These are phyloP conservation scores for Passer domesticus DNA, from an alignment of 2,113 vertebrate species.

Conservation along the genomic window DNA sequence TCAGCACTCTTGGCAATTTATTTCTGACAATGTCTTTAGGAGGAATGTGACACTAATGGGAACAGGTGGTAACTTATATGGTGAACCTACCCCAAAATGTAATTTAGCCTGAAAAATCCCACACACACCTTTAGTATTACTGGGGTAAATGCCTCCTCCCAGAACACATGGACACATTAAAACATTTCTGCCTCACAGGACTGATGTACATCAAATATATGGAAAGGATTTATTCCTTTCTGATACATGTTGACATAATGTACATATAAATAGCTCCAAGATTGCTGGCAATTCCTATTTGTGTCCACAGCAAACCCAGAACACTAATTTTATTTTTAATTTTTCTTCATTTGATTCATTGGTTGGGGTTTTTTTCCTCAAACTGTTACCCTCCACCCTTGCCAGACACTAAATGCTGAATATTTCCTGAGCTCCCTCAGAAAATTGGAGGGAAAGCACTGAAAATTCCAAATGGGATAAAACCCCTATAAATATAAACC, in stretches of 20 bases:
- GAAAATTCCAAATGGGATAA: background rate
- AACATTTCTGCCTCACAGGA: background rate
- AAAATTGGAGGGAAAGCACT: background rate
- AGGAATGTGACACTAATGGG: background rate
- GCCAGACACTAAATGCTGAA: background rate
- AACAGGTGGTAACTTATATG: background rate
- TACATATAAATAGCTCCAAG: background rate
- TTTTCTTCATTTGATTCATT: background rate
- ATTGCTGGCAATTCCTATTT: background rate
- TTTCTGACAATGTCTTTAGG: background rate
- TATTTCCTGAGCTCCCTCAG: background rate
- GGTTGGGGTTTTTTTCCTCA: background rate
- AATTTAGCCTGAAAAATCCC: background rate
- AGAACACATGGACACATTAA: background rate
- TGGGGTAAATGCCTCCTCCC: background rate
- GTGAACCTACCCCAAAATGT: background rate
- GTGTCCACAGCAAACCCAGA: background rate
- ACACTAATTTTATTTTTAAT: background rate
- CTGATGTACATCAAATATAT: background rate
- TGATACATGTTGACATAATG: background rate
- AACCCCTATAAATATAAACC: background rate
- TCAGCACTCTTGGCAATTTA: background rate
- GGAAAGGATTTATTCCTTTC: background rate
- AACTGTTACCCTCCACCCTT: background rate
- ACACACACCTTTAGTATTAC: background rate